These are phyloP conservation scores for Aphelenchoides avenae DNA, from an alignment of 1,140 invertebrate genomes.

Conservation along the genomic window DNA sequence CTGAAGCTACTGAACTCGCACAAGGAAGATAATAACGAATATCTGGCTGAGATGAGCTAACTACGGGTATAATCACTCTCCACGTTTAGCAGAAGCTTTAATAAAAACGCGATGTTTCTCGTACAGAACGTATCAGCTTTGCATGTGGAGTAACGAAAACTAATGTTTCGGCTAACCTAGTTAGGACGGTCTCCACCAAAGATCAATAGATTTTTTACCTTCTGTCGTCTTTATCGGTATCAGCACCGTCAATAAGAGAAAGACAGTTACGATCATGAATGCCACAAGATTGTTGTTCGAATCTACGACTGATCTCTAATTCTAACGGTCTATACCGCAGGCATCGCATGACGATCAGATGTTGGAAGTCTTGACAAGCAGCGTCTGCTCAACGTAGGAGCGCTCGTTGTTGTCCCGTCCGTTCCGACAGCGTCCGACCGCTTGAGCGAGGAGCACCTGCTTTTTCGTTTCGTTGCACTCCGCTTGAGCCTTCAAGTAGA, in stretches of 20 bases:
- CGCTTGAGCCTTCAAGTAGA: slow-evolving; percentile 44
- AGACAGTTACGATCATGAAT: no score
- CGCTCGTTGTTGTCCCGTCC: slow-evolving; percentile 12
- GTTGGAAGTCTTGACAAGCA: slow-evolving; percentile 29
- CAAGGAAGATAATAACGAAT: no score
- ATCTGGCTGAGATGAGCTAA: no score
- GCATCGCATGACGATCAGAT: slow-evolving; percentile 31
- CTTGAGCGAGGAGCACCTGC: slow-evolving; percentile 27
- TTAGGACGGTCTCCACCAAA: neutral
- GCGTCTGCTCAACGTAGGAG: slow-evolving; percentile 28
- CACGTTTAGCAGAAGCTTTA: no score
- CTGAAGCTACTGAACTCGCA: slow-evolving; percentile 1
- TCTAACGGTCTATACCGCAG: neutral
- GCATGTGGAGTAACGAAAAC: no score
- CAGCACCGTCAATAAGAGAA: no score
- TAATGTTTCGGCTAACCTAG: no score
- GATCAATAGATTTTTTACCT: neutral
- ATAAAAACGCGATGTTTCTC: no score
- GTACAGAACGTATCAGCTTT: no score
- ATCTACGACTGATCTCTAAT: neutral
- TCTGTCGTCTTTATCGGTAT: slow-evolving; percentile 1
- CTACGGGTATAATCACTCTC: no score
- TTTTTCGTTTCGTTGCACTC: slow-evolving; percentile 28
- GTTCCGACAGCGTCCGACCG: slow-evolving; percentile 25
- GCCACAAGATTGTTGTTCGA: neutral